Conservation (phyloP, 2,888 invertebrate genomes). For the Drosophila leonis region DNA sequence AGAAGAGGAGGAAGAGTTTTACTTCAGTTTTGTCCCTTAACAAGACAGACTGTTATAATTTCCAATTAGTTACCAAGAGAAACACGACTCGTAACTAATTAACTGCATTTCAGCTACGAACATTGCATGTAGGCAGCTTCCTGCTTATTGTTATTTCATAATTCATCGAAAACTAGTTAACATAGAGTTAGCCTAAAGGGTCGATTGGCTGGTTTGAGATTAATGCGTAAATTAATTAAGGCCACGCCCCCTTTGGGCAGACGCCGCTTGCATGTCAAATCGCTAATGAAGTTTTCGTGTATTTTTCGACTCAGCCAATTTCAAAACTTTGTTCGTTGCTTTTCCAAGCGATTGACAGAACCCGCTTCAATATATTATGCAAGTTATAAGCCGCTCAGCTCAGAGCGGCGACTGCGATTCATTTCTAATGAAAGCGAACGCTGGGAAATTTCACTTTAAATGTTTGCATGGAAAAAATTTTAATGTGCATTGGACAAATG, state of each 20-base stretch:
- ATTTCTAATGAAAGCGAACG: slow-evolving; percentile 80
- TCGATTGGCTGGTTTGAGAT: slow-evolving; percentile 46
- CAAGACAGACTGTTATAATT: slow-evolving; percentile 5
- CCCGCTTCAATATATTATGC: slow-evolving; percentile 50
- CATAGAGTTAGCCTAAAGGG: slow-evolving; percentile 37
- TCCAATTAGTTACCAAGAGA: slow-evolving; percentile 39
- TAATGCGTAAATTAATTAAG: slow-evolving; percentile 60
- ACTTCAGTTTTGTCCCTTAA: slow-evolving; percentile 12
- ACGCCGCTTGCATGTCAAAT: slow-evolving; percentile 30
- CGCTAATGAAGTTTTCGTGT: slow-evolving; percentile 73
- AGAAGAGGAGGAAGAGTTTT: slow-evolving; percentile 5
- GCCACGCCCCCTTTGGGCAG: slow-evolving; percentile 39
- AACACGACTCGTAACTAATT: slow-evolving; percentile 44
- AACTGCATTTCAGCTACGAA: slow-evolving; percentile 30
- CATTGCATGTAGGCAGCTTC: slow-evolving; percentile 46
- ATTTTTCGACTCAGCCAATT: slow-evolving; percentile 29
- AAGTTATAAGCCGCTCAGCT: slow-evolving; percentile 30
- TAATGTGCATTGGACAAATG: slow-evolving; percentile 74
- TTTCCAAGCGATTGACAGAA: slow-evolving; percentile 49
- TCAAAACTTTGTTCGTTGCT: slow-evolving; percentile 26
- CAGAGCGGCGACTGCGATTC: slow-evolving; percentile 29
- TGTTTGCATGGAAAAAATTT: slow-evolving; percentile 61
- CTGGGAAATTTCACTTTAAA: slow-evolving; percentile 74
- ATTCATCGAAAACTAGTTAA: slow-evolving; percentile 66
- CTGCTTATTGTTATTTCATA: slow-evolving; percentile 71